Conservation (phyloP, 2,797 vertebrate species). For the Scleropages formosus region DNA sequence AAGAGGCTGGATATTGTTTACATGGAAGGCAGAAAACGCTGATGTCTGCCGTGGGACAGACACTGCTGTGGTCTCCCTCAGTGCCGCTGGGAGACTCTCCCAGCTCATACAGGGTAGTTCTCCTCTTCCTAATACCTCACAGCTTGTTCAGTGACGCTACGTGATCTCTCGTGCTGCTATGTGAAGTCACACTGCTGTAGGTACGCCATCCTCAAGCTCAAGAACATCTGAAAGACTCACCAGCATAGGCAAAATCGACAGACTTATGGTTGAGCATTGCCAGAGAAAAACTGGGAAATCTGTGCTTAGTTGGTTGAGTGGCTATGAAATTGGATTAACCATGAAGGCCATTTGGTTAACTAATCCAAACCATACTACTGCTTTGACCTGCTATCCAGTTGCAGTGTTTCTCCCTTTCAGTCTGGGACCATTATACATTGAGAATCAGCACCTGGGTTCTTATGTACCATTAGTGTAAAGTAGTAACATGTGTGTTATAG, state of each 20-base stretch:
- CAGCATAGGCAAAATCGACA: background rate
- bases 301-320: background rate
- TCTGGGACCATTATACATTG: background rate
- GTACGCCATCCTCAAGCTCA: conserved; percentile 33
- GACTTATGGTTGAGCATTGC: background rate
- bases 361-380: background rate
- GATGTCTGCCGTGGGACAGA: background rate
- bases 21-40: background rate
- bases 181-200: conserved; percentile 36
- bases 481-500: background rate
- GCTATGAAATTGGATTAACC: background rate
- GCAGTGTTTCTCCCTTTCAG: background rate
- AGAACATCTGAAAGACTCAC: conserved; percentile 3
- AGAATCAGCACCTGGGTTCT: background rate
- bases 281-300: background rate
- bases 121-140: conserved; percentile 32
- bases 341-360: background rate
- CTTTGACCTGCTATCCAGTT: background rate
- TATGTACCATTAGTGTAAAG: background rate
- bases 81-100: conserved; percentile 9
- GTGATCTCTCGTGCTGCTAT: conserved; percentile 24
- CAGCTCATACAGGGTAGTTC: conserved; percentile 40
- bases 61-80: background rate
- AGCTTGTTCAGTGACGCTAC: conserved; percentile 14
- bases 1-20: conserved; percentile 16